Conservation (phyloP, 2,797 vertebrate species). For the Eospalax fontanierii region DNA sequence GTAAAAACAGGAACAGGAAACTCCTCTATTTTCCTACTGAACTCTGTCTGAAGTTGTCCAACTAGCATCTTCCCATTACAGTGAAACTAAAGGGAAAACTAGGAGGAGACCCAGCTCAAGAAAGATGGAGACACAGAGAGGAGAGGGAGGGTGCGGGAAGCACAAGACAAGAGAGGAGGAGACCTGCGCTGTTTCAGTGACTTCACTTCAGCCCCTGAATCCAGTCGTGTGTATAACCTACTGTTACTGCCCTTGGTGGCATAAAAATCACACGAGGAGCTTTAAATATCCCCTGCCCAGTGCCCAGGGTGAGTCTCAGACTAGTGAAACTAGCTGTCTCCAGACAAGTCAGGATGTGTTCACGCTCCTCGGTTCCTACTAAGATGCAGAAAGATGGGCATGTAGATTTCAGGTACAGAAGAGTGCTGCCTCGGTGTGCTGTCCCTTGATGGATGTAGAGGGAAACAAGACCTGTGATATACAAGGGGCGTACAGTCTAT, state of each 20-base stretch:
- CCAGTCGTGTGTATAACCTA: not conserved
- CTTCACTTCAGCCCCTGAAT: not conserved
- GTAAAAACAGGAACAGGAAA: not conserved
- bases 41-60: not conserved
- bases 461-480: not conserved
- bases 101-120: not conserved
- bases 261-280: not conserved
- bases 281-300: not conserved
- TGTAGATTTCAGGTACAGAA: not conserved
- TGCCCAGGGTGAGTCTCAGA: not conserved
- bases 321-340: not conserved
- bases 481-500: too few species aligned
- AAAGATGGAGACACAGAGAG: too few species aligned
- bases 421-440: not conserved
- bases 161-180: not conserved
- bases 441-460: not conserved
- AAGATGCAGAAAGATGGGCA: too few species aligned
- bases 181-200: not conserved
- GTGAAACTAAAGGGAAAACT: not conserved
- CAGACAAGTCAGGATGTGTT: not conserved
- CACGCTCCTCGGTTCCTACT: not conserved
- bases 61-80: not conserved
- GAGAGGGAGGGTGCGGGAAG: accelerated
- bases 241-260: not conserved
- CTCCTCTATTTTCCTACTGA: not conserved